These are phyloP conservation scores for Python bivittatus DNA, from an alignment of 2,113 vertebrate species.

Conservation along the genomic window DNA sequence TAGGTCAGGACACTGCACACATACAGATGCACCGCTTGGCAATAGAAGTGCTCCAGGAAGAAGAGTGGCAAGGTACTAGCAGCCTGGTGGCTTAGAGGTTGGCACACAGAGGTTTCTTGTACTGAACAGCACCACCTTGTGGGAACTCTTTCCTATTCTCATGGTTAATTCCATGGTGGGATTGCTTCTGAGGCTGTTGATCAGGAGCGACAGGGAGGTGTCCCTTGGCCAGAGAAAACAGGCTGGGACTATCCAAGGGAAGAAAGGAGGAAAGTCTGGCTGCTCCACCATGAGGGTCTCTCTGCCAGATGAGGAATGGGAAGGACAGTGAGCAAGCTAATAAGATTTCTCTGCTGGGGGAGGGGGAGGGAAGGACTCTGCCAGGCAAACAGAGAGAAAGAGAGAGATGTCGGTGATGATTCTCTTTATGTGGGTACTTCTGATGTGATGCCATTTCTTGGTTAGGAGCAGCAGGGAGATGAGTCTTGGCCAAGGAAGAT, in stretches of 20 bases:
- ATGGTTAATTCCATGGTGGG: neutral
- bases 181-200: neutral
- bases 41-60: neutral
- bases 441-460: neutral
- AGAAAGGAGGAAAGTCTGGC: neutral
- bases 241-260: neutral
- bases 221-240: neutral
- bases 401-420: neutral
- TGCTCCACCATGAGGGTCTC: neutral
- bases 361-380: neutral
- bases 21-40: neutral
- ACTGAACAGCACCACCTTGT: neutral
- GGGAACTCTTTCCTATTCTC: neutral
- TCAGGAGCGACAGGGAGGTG: neutral
- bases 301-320: neutral
- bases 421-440: too few species aligned
- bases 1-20: neutral
- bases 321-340: neutral
- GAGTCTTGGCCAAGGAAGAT: neutral
- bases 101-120: neutral
- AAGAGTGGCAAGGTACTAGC: neutral
- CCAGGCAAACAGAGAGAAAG: too few species aligned
- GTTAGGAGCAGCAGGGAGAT: neutral
- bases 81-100: neutral
- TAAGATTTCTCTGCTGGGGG: neutral